Evolutionary conservation across 1,140 invertebrate genomes (phyloP), one percentile per base, ranked within the genome.

Genomic region (Papilio xuthus): DNA sequence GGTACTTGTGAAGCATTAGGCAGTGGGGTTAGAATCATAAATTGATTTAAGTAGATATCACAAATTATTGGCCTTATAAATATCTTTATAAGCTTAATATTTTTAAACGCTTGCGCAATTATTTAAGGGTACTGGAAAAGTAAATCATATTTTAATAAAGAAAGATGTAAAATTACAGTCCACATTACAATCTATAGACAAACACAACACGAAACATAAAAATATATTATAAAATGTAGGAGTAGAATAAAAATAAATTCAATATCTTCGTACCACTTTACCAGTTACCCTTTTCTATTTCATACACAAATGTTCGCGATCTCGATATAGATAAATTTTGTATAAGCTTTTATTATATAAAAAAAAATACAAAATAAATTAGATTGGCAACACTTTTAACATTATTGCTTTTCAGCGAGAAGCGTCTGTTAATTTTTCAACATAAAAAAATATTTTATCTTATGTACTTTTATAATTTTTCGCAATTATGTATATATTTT

Each of bases 1-100:
- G 92, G 92, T 93, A 93, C 86, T 89, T 85, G 79, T 84, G 80
- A 84, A 85, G 81, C 86, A 83, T 70, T 84, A 86, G 84, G 87
- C 79, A 82, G 79, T 81, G 89, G 91, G 89, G 85, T 89, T 89
- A 70, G 81, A 79, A 77, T 83, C 81, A 82, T 80, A 60, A 83
- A 72, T 75, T 72, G 77, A 76, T 56, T 56, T 75, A 78, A 44
- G 79, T 84, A 84, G 83, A 82, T 67, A 41, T 75, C 74, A 79
- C 78, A 63, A 67, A 80, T 72, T 23, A 15, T 63, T 76, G 74
- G 74, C 53, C 32, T 42, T 32, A n/a, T 60, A 63, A 76, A 63
- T 32, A 56, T 63, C 9, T 72, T 76, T 76, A 60, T 63, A 13
- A 63, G 53, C 74, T 76, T 76, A 18, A 60, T 76, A 67, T 76